phyloP scores from a whole-genome alignment of 1,140 invertebrate genomes.

The Diorhabda sublineata region DNA sequence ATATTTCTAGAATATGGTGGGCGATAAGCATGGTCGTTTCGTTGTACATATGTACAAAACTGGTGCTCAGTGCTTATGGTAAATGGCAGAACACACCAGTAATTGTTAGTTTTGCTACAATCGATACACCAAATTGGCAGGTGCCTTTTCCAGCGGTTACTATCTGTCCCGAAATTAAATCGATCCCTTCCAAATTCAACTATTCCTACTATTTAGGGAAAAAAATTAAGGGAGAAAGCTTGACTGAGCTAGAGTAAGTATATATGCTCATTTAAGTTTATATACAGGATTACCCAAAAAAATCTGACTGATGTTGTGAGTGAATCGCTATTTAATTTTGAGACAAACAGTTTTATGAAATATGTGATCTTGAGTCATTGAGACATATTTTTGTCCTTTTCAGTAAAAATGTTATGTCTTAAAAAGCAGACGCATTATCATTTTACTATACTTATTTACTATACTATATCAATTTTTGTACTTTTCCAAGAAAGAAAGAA shows the following conservation, averaged over 20 bases:
- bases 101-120: slow-evolving; percentile 52
- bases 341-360: background rate
- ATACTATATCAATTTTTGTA: too few relatives aligned
- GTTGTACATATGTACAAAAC: background rate
- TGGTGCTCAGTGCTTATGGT: slow-evolving; percentile 14
- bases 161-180: slow-evolving; percentile 49
- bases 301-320: too few relatives aligned
- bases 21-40: slow-evolving; percentile 1
- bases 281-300: too few relatives aligned
- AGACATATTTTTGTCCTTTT: too few relatives aligned
- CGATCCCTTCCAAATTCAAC: slow-evolving; percentile 18
- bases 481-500: too few relatives aligned
- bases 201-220: slow-evolving; percentile 20
- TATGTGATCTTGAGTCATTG: background rate
- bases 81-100: slow-evolving; percentile 54
- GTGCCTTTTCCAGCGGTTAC: slow-evolving; percentile 53
- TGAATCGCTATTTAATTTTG: too few relatives aligned
- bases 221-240: background rate
- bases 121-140: slow-evolving; percentile 49
- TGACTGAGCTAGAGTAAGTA: background rate
- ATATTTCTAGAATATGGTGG: slow-evolving; percentile 9
- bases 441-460: too few relatives aligned
- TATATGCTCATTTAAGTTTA: background rate
- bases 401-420: too few relatives aligned
- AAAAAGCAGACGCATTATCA: too few relatives aligned